Conservation (phyloP, 2,113 vertebrate species). For the Daboia siamensis region DNA sequence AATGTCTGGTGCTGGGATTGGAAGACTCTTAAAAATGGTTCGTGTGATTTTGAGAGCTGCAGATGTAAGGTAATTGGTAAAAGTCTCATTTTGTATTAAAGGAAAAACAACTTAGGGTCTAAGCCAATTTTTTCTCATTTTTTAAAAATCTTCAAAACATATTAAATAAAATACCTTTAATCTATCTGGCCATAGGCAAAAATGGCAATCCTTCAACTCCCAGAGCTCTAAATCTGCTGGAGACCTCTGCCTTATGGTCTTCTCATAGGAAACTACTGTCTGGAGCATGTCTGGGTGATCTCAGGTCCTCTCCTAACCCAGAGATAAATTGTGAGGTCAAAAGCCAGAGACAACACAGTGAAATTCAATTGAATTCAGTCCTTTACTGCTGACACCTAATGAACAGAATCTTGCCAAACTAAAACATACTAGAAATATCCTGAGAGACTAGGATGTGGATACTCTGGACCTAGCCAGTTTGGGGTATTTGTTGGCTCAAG, state of each 20-base stretch:
- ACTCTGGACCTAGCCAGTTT: no score
- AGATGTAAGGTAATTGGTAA: not conserved
- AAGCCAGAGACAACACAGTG: no score
- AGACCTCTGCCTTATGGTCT: not conserved
- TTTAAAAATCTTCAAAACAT: not conserved
- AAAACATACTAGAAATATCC: no score
- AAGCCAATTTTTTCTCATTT: not conserved
- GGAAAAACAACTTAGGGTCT: not conserved
- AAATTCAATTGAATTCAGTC: no score
- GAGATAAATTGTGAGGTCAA: not conserved
- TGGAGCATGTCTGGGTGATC: not conserved
- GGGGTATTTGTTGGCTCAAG: no score
- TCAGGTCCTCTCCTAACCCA: not conserved
- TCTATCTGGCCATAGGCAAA: not conserved
- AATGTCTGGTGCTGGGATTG: not conserved
- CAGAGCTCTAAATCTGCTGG: not conserved
- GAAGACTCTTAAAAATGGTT: not conserved
- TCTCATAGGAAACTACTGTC: not conserved
- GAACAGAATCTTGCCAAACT: no score
- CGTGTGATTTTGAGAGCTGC: not conserved
- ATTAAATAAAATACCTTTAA: not conserved
- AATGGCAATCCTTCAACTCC: not conserved
- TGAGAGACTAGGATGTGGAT: no score
- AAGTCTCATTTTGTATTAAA: not conserved
- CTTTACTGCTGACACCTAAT: no score